A percentile compares a stretch with the other conserved stretches of the same genome.
Evolutionary conservation across 2,888 invertebrate genomes (phyloP).

Genomic region (Agriopis marginaria): DNA sequence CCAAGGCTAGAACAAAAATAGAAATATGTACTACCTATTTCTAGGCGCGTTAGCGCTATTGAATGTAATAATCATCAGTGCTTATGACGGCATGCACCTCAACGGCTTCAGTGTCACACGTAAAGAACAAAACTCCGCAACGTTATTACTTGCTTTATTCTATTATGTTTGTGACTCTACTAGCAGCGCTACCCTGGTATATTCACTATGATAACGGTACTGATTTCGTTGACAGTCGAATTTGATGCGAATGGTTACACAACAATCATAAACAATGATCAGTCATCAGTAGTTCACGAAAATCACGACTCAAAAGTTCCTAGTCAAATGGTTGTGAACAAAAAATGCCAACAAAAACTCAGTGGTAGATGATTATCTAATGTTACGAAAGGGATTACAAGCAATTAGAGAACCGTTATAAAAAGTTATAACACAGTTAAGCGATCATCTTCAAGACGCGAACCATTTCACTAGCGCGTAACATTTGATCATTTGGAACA

Average conservation of each 20-base stretch:
- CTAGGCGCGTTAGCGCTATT: slow-evolving; percentile 45
- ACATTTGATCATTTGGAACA: slow-evolving; percentile 14
- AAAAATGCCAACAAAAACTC: slow-evolving; percentile 25
- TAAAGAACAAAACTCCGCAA: too few species aligned
- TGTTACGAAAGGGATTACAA: slow-evolving; percentile 28
- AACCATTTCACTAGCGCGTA: slow-evolving; percentile 17
- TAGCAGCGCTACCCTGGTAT: not conserved
- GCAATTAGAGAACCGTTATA: slow-evolving; percentile 26
- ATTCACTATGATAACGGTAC: slow-evolving; percentile 5
- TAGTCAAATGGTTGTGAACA: slow-evolving; percentile 18
- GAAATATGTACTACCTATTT: slow-evolving; percentile 29
- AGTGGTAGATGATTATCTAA: slow-evolving; percentile 12
- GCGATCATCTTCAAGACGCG: slow-evolving; percentile 10
- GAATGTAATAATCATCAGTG: slow-evolving; percentile 58
- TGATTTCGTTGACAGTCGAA: not conserved
- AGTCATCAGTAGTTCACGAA: slow-evolving; percentile 26
- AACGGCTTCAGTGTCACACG: slow-evolving; percentile 59
- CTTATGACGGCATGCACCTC: slow-evolving; percentile 56
- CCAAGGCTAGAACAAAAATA: slow-evolving; percentile 26
- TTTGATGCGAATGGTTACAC: slow-evolving; percentile 17
- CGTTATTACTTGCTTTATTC: too few species aligned
- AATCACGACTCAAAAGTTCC: slow-evolving; percentile 22
- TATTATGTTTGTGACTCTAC: too few species aligned
- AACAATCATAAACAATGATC: slow-evolving; percentile 22
- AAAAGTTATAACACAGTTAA: slow-evolving; percentile 21